Percentiles rank a stretch among this genome's conserved stretches.
These are phyloP conservation scores for Carapus acus DNA, from an alignment of 2,797 vertebrate genomes.

Conservation along the genomic window DNA sequence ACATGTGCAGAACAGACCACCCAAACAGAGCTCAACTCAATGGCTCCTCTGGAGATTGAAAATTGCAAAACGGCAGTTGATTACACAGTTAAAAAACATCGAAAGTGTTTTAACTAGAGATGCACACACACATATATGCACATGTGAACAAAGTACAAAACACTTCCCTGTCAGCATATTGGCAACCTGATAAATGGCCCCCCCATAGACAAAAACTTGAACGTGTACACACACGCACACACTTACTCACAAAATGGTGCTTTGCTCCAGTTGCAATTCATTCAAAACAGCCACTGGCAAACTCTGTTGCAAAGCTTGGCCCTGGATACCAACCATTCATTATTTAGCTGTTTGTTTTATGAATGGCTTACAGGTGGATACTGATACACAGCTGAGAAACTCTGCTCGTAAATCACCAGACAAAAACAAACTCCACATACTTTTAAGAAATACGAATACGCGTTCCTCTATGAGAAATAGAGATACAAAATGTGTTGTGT, in stretches of 20 bases:
- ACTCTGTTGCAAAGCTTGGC: slow-evolving; percentile 60
- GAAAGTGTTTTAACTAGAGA: not conserved
- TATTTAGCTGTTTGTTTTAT: slow-evolving; percentile 97
- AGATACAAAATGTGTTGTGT: slow-evolving; percentile 24
- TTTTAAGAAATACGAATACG: too few relatives aligned
- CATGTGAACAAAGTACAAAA: slow-evolving; percentile 35
- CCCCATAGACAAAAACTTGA: not conserved
- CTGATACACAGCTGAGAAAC: slow-evolving; percentile 77
- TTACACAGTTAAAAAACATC: too few relatives aligned
- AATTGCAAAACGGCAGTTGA: too few relatives aligned
- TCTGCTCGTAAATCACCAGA: slow-evolving; percentile 84
- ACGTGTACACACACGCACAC: slow-evolving; percentile 16
- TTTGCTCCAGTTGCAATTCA: slow-evolving; percentile 88
- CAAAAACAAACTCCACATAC: slow-evolving; percentile 17
- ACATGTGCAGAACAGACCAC: too few relatives aligned
- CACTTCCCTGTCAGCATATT: slow-evolving; percentile 48
- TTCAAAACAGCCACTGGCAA: slow-evolving; percentile 83
- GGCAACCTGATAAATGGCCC: slow-evolving; percentile 68
- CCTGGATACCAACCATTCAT: slow-evolving; percentile 80
- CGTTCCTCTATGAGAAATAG: too few relatives aligned
- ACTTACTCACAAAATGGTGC: slow-evolving; percentile 43
- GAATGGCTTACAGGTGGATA: slow-evolving; percentile 96
- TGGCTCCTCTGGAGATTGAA: too few relatives aligned
- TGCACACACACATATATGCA: slow-evolving; percentile 13
- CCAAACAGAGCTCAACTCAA: too few relatives aligned